Conservation (phyloP, 2,797 vertebrate species). For the Sciaenops ocellatus region DNA sequence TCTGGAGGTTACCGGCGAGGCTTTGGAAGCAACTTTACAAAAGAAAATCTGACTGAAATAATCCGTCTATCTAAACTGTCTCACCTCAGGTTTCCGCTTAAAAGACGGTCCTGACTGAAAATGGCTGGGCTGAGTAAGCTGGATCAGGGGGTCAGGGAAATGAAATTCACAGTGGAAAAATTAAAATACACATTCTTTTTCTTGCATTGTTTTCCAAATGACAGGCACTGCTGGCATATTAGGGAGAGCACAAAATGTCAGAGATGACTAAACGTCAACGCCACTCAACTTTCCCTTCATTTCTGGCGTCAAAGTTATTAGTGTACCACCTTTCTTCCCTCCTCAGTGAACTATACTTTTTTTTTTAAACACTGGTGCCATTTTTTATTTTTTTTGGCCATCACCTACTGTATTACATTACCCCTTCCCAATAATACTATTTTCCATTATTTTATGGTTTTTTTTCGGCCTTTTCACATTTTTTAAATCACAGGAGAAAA, state of each 20-base stretch:
- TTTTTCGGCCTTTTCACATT: slow-evolving; percentile 60
- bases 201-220: slow-evolving; percentile 48
- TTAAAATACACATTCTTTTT: slow-evolving; percentile 45
- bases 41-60: slow-evolving; percentile 6
- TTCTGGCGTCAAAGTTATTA: slow-evolving; percentile 30
- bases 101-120: background rate
- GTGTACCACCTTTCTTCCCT: slow-evolving; percentile 26
- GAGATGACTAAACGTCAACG: slow-evolving; percentile 55
- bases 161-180: slow-evolving; percentile 68
- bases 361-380: slow-evolving; percentile 67
- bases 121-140: slow-evolving; percentile 29
- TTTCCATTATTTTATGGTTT: slow-evolving; percentile 58
- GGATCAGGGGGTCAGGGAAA: slow-evolving; percentile 2
- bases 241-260: slow-evolving; percentile 19
- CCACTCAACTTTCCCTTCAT: slow-evolving; percentile 9
- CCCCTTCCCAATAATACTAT: slow-evolving; percentile 41
- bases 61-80: background rate
- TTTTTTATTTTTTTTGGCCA: slow-evolving; percentile 41
- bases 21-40: slow-evolving; percentile 17
- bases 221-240: slow-evolving; percentile 57
- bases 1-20: slow-evolving; percentile 44
- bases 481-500: slow-evolving; percentile 62
- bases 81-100: slow-evolving; percentile 12
- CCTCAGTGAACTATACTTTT: slow-evolving; percentile 42
- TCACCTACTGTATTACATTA: slow-evolving; percentile 30